These are phyloP conservation scores for Brachyrhaphis roseni DNA, from an alignment of 2,797 vertebrate genomes.

Conservation along the genomic window DNA sequence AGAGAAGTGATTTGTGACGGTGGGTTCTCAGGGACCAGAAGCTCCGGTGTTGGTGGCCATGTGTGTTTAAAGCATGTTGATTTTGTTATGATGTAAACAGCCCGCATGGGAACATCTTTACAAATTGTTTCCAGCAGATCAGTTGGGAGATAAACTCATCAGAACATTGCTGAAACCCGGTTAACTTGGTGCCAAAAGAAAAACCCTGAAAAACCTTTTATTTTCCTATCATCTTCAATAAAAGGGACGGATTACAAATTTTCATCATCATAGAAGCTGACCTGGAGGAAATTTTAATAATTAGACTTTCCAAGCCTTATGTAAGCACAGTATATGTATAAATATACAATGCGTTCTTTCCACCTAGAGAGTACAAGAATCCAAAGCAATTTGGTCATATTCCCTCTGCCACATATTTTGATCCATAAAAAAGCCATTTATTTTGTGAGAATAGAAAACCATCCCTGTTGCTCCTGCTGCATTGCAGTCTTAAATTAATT, in stretches of 20 bases:
- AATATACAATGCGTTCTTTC: not conserved
- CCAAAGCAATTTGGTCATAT: not conserved
- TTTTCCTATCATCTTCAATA: not conserved
- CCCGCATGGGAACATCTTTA: slow-evolving; percentile 10
- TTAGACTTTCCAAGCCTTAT: not conserved
- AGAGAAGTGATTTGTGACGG: slow-evolving; percentile 40
- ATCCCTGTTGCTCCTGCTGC: slow-evolving; percentile 54
- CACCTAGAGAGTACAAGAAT: not conserved
- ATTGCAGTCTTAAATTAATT: slow-evolving; percentile 60
- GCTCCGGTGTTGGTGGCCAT: slow-evolving; percentile 46
- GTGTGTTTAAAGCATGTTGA: slow-evolving; percentile 16
- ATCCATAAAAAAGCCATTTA: not conserved
- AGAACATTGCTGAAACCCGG: not conserved
- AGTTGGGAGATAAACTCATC: not conserved
- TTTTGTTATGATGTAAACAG: slow-evolving; percentile 30
- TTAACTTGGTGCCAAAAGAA: not conserved
- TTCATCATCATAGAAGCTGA: not conserved
- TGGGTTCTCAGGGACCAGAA: slow-evolving; percentile 34
- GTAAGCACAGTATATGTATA: not conserved
- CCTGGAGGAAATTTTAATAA: not conserved
- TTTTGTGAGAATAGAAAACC: slow-evolving; percentile 26
- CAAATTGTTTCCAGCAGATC: not conserved
- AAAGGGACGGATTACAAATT: not conserved
- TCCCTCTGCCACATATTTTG: not conserved
- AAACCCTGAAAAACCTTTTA: not conserved